Conservation (phyloP, 2,113 vertebrate species). For the Crocuta crocuta region DNA sequence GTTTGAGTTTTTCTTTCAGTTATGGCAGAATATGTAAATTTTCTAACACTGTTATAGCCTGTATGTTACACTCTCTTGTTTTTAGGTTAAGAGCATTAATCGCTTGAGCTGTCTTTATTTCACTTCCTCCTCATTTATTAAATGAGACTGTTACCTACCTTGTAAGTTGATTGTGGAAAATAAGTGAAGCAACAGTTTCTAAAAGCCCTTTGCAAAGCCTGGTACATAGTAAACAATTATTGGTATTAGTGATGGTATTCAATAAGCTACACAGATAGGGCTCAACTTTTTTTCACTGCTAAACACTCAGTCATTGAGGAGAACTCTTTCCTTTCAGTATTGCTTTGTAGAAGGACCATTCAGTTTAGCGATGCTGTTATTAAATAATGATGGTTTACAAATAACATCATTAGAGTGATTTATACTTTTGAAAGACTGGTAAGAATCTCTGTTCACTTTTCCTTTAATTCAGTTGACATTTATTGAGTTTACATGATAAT, state of each 20-base stretch:
- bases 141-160: not conserved
- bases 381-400: not conserved
- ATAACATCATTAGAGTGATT: not conserved
- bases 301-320: not conserved
- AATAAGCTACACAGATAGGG: not conserved
- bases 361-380: not conserved
- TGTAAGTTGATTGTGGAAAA: not conserved
- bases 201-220: not conserved
- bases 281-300: not conserved
- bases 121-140: slow-evolving; percentile 34
- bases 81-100: slow-evolving; percentile 3
- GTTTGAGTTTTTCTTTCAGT: not conserved
- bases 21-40: not conserved
- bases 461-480: not conserved
- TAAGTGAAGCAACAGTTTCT: not conserved
- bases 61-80: not conserved
- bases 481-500: not conserved
- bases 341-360: not conserved
- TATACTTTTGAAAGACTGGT: not conserved
- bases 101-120: not conserved
- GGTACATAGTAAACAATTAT: not conserved
- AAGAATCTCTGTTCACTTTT: not conserved
- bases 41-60: not conserved
- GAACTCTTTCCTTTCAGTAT: not conserved
- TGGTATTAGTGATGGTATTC: not conserved